phyloP scores from a whole-genome alignment of 92 coral and sea anemone species.

The Siderastrea siderea region DNA sequence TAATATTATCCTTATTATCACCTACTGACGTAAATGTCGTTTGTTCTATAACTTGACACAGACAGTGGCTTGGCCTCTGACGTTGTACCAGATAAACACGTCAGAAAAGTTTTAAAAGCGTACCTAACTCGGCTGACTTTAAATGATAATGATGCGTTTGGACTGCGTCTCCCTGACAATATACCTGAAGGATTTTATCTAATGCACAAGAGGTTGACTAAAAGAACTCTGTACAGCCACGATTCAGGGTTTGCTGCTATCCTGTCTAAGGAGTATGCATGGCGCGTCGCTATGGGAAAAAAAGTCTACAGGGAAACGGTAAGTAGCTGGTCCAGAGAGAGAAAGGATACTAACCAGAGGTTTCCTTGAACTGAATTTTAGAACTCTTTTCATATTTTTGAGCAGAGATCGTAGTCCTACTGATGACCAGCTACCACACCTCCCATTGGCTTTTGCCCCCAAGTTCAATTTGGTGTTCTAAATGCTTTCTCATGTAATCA shows the following conservation, averaged over 20 bases:
- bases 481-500: too few relatives aligned
- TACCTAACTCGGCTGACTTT: constrained; percentile 2
- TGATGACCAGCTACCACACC: too few relatives aligned
- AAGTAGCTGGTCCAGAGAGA: not conserved
- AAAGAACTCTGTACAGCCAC: not conserved
- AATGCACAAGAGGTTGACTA: not conserved
- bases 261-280: not conserved
- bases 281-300: not conserved
- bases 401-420: too few relatives aligned
- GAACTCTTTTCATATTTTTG: too few relatives aligned
- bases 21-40: too few relatives aligned
- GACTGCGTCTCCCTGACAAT: not conserved
- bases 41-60: not conserved
- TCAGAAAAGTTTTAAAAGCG: not conserved
- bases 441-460: too few relatives aligned
- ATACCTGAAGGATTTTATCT: not conserved
- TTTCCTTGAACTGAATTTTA: too few relatives aligned
- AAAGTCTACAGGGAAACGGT: not conserved
- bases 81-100: not conserved
- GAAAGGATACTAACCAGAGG: too few relatives aligned
- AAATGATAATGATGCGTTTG: not conserved
- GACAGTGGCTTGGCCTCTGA: not conserved
- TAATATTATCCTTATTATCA: too few relatives aligned
- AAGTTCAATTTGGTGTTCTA: too few relatives aligned
- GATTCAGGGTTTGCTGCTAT: not conserved